These are phyloP conservation scores for Tetragnatha montana DNA, from an alignment of 2,888 invertebrate genomes.

Conservation along the genomic window DNA sequence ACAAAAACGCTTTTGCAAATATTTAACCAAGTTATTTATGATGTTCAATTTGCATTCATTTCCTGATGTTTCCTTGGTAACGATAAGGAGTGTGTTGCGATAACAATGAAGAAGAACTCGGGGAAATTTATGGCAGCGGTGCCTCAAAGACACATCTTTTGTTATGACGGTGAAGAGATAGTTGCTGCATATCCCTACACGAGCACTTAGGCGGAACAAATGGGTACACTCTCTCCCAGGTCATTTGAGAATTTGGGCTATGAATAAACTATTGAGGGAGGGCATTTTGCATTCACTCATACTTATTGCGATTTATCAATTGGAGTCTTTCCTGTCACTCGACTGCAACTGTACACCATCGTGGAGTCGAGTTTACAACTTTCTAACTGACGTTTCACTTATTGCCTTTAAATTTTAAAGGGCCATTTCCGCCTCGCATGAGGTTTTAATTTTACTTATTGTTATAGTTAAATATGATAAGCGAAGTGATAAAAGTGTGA, in stretches of 20 bases:
- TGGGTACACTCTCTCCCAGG: neutral
- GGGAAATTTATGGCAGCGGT: neutral
- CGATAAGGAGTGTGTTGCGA: neutral
- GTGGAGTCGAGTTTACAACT: no score
- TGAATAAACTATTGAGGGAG: neutral
- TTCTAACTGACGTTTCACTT: no score
- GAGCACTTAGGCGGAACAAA: neutral
- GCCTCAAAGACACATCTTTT: neutral
- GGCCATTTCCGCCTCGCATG: no score
- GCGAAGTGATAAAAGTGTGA: no score
- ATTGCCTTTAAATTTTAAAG: no score
- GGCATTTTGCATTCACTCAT: neutral
- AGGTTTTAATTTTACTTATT: no score
- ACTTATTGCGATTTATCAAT: neutral
- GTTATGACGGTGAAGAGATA: neutral
- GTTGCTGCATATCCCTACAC: neutral
- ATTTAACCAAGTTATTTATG: neutral
- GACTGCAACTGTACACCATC: no score
- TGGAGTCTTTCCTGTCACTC: no score
- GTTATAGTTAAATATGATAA: no score
- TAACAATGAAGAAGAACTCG: neutral
- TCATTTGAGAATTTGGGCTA: neutral
- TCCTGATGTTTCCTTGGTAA: neutral
- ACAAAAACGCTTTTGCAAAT: neutral
- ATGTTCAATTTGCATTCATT: neutral